A percentile compares a stretch with the other conserved stretches of the same genome.
phyloP scores from a whole-genome alignment of 2,888 invertebrate species.

The Sturmia bella region DNA sequence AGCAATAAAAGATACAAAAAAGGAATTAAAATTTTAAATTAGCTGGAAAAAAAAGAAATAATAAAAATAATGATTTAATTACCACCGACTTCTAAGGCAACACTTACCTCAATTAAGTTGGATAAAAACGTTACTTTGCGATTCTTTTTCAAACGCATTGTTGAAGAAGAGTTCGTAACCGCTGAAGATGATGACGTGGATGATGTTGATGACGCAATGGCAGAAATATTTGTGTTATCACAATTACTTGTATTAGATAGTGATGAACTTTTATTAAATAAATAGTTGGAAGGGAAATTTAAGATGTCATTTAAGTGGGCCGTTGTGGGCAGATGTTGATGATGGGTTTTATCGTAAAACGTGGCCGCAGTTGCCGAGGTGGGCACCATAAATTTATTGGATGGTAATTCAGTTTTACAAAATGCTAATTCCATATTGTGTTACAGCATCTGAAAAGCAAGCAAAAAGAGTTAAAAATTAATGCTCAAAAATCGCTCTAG shows the following conservation, averaged over 20 bases:
- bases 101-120: slow-evolving; percentile 81
- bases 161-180: slow-evolving; percentile 59
- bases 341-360: slow-evolving; percentile 74
- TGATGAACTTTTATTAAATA: slow-evolving; percentile 72
- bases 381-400: slow-evolving; percentile 80
- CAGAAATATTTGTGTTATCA: slow-evolving; percentile 59
- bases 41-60: slow-evolving; percentile 12
- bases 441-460: slow-evolving; percentile 74
- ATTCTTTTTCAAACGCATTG: slow-evolving; percentile 82
- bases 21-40: slow-evolving; percentile 50
- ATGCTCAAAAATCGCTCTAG: too few relatives aligned
- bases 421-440: slow-evolving; percentile 79
- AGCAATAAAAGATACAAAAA: slow-evolving; percentile 47
- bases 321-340: slow-evolving; percentile 52
- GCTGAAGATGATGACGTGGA: slow-evolving; percentile 54
- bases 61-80: slow-evolving; percentile 14
- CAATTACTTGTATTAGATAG: slow-evolving; percentile 63
- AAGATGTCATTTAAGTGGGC: slow-evolving; percentile 76
- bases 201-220: slow-evolving; percentile 44
- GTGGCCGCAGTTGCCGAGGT: slow-evolving; percentile 73
- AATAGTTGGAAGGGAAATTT: slow-evolving; percentile 76
- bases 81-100: slow-evolving; percentile 5
- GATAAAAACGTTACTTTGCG: slow-evolving; percentile 81
- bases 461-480: background rate
- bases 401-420: slow-evolving; percentile 79